phyloP scores from a whole-genome alignment of 2,797 vertebrate species.

The Tamandua tetradactyla region DNA sequence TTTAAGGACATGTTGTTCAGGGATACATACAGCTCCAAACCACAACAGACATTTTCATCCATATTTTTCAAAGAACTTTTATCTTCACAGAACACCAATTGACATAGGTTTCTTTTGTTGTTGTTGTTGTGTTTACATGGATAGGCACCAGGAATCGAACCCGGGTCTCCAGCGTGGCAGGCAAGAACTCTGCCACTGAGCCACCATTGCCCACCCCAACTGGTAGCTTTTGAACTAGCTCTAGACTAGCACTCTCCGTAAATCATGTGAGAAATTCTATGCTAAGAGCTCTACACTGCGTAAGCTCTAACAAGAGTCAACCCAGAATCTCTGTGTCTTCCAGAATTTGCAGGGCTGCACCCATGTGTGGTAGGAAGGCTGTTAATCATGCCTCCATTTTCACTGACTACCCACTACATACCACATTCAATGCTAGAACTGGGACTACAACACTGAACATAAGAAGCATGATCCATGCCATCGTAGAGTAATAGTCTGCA shows the following conservation, averaged over 20 bases:
- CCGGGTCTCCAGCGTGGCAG: too few species aligned
- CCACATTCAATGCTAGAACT: not conserved
- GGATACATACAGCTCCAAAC: too few species aligned
- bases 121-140: too few species aligned
- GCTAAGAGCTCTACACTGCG: not conserved
- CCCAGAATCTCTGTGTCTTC: not conserved
- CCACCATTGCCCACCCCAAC: too few species aligned
- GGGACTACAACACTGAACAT: not conserved
- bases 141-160: too few species aligned
- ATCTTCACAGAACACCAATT: not conserved
- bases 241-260: not conserved
- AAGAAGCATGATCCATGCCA: not conserved
- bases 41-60: not conserved
- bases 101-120: too few species aligned
- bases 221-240: not conserved
- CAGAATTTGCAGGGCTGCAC: not conserved
- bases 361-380: too few species aligned
- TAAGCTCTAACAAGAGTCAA: not conserved
- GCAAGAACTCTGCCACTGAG: too few species aligned
- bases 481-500: not conserved
- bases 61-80: not conserved
- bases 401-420: too few species aligned
- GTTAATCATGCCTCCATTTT: not conserved
- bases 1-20: too few species aligned
- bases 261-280: not conserved